Percentiles rank a stretch among this genome's conserved stretches.
phyloP scores from a whole-genome alignment of 2,113 vertebrate species.

The Hippolais icterina region DNA sequence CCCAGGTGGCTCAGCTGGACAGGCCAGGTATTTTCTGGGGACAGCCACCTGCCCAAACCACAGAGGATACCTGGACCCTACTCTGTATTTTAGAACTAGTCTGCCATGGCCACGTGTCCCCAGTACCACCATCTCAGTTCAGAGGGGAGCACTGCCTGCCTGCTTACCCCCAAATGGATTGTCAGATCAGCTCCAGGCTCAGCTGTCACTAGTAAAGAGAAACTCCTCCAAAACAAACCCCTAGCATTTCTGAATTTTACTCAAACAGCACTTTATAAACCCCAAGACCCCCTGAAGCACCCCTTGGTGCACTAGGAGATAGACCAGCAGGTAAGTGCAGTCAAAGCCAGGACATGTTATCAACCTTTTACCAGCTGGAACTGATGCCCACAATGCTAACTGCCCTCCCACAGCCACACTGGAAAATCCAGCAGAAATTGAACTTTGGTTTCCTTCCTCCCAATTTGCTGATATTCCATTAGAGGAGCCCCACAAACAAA shows the following conservation, averaged over 20 bases:
- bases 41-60: neutral
- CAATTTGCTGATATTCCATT: neutral
- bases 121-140: neutral
- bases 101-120: neutral
- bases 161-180: neutral
- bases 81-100: accelerated
- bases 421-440: neutral
- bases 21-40: neutral
- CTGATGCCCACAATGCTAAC: neutral
- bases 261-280: neutral
- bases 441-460: neutral
- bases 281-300: neutral
- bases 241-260: neutral
- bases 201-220: neutral
- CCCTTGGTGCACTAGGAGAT: neutral
- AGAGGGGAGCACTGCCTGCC: neutral
- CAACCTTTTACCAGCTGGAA: neutral
- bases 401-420: neutral
- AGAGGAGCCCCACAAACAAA: neutral
- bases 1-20: neutral
- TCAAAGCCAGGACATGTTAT: neutral
- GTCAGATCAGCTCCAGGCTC: neutral
- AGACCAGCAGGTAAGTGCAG: neutral
- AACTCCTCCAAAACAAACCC: neutral
- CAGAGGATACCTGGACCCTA: neutral